Conservation (phyloP, 2,797 vertebrate genomes). For the Danio tinwini region DNA sequence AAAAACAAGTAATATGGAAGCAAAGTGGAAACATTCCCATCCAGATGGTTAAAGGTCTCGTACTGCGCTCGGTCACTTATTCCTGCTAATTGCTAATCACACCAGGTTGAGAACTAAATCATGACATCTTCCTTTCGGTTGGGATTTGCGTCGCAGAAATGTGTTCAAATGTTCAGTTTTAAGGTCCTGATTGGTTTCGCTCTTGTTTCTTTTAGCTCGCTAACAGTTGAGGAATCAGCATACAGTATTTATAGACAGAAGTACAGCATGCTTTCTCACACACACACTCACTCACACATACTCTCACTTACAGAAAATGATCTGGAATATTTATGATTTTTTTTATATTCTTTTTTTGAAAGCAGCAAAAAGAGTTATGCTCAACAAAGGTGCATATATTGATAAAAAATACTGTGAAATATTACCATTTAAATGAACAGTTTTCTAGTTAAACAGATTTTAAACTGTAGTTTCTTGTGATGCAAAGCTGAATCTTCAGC, state of each 20-base stretch:
- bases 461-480: too few relatives aligned
- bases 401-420: too few relatives aligned
- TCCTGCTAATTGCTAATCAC: neutral
- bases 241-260: slow-evolving; percentile 84
- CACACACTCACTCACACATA: slow-evolving; percentile 28
- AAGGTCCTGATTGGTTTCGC: slow-evolving; percentile 67
- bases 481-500: too few relatives aligned
- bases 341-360: too few relatives aligned
- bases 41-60: neutral
- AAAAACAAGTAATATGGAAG: neutral
- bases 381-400: too few relatives aligned
- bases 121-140: neutral
- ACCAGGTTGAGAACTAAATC: neutral
- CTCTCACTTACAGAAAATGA: slow-evolving; percentile 15
- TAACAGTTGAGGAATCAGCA: slow-evolving; percentile 84
- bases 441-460: too few relatives aligned
- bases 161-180: slow-evolving; percentile 52
- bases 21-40: neutral
- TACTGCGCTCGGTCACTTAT: neutral
- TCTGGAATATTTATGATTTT: neutral
- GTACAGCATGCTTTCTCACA: slow-evolving; percentile 46
- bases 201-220: slow-evolving; percentile 71
- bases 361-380: too few relatives aligned
- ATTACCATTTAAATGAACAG: too few relatives aligned
- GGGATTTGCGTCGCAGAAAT: slow-evolving; percentile 9